These are phyloP conservation scores for Spicauda simplicius DNA, from an alignment of 2,888 invertebrate species.

Conservation along the genomic window DNA sequence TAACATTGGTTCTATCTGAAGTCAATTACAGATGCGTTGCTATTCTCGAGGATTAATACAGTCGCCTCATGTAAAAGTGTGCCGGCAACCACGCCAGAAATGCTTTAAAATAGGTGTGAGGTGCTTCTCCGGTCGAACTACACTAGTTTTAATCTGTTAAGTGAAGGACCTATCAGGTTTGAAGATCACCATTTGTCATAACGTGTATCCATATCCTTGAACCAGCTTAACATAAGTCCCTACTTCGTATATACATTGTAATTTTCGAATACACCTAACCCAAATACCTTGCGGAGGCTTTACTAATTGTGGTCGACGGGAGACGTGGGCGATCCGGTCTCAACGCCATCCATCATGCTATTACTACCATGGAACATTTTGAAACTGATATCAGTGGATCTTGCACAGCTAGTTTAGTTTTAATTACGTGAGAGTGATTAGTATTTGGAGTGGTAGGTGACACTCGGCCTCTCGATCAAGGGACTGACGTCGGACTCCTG, in stretches of 20 bases:
- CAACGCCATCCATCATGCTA: conserved; percentile 25
- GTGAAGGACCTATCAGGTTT: no score
- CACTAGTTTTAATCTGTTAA: no score
- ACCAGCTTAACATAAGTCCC: background rate
- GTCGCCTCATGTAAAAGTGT: no score
- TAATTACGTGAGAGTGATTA: conserved; percentile 20
- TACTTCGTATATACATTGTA: conserved; percentile 12
- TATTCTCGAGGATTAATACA: no score
- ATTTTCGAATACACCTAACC: conserved; percentile 20
- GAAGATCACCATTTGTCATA: no score
- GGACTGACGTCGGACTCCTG: no score
- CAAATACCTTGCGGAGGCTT: conserved; percentile 26
- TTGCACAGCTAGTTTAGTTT: conserved; percentile 17
- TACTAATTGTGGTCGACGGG: conserved; percentile 16
- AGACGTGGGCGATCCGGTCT: conserved; percentile 23
- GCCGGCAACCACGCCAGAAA: no score
- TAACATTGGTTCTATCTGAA: no score
- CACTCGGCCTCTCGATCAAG: no score
- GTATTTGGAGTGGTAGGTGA: background rate
- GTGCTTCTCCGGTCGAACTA: no score
- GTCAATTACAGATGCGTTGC: no score
- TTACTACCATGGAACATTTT: conserved; percentile 20
- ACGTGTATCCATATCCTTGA: background rate
- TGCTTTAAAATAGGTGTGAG: no score
- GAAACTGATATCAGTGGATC: conserved; percentile 12